Evolutionary conservation across 92 coral and sea anemone genomes (phyloP).

Genomic region (Actinostola sp.): DNA sequence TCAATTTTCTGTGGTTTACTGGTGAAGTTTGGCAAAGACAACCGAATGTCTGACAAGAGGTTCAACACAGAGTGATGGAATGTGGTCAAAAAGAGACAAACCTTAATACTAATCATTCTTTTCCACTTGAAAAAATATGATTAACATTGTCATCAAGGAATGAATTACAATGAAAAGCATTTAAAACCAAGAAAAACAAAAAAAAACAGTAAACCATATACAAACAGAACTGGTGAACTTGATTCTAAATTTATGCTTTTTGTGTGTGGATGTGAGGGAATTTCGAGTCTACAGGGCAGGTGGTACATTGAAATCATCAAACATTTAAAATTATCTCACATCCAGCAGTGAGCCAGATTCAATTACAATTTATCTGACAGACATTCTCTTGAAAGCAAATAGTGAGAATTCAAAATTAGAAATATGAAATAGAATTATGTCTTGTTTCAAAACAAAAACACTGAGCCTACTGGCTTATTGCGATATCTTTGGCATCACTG

Average conservation of each 20-base stretch:
- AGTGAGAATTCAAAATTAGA: slow-evolving; percentile 23
- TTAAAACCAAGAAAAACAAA: no score
- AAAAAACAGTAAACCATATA: no score
- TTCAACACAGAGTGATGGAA: slow-evolving; percentile 54
- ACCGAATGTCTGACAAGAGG: slow-evolving; percentile 54
- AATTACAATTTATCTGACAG: slow-evolving; percentile 63
- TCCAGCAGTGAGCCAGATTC: slow-evolving; percentile 74
- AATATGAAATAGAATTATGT: slow-evolving; percentile 25
- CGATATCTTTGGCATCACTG: slow-evolving; percentile 13
- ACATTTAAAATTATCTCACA: slow-evolving; percentile 66
- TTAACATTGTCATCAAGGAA: slow-evolving; percentile 5
- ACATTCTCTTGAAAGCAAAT: slow-evolving; percentile 60
- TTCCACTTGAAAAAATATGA: slow-evolving; percentile 39
- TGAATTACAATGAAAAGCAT: no score
- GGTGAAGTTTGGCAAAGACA: slow-evolving; percentile 63
- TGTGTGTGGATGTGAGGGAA: slow-evolving; percentile 15
- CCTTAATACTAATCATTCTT: slow-evolving; percentile 66
- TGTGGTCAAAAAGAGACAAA: slow-evolving; percentile 68
- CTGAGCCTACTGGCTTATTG: slow-evolving; percentile 7
- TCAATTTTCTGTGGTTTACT: slow-evolving; percentile 74
- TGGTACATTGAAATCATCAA: slow-evolving; percentile 76
- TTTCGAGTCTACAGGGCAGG: slow-evolving; percentile 56
- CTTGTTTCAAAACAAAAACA: slow-evolving; percentile 35
- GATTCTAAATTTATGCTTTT: not conserved
- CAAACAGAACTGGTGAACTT: no score